Conservation (phyloP, 2,113 vertebrate species). For the Aegithalos caudatus region DNA sequence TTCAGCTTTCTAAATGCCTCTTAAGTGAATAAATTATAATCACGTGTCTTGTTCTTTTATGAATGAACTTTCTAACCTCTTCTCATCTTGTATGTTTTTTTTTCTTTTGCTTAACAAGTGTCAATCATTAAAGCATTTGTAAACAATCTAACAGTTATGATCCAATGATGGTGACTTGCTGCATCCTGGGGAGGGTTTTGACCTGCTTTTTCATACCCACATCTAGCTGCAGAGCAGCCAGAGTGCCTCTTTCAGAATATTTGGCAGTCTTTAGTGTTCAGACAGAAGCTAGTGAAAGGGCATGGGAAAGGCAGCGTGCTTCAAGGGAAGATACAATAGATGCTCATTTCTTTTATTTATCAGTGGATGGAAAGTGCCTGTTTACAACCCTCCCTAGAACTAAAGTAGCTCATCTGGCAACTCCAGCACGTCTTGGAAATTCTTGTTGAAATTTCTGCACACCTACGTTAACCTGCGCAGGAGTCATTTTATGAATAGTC, state of each 20-base stretch:
- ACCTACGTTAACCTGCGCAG: neutral
- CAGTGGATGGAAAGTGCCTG: neutral
- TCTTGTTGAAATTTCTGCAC: neutral
- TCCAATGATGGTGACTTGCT: neutral
- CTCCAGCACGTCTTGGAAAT: neutral
- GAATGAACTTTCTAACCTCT: neutral
- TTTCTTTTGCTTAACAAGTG: neutral
- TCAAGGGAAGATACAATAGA: neutral
- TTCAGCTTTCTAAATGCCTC: neutral
- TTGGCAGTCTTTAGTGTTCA: neutral
- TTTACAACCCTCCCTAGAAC: neutral
- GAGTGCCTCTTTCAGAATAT: neutral
- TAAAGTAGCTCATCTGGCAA: neutral
- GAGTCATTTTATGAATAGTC: neutral
- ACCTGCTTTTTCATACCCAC: neutral
- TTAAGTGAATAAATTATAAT: neutral
- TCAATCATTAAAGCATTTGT: conserved; percentile 7
- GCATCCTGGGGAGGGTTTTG: neutral
- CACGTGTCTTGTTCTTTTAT: neutral
- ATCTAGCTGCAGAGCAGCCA: neutral
- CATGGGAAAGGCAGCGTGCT: conserved; percentile 11
- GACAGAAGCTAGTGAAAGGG: neutral
- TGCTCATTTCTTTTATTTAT: neutral
- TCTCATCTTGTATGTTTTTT: neutral
- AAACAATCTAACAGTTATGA: neutral